phyloP scores from a whole-genome alignment of 2,888 invertebrate species.

The Limnephilus lunatus region DNA sequence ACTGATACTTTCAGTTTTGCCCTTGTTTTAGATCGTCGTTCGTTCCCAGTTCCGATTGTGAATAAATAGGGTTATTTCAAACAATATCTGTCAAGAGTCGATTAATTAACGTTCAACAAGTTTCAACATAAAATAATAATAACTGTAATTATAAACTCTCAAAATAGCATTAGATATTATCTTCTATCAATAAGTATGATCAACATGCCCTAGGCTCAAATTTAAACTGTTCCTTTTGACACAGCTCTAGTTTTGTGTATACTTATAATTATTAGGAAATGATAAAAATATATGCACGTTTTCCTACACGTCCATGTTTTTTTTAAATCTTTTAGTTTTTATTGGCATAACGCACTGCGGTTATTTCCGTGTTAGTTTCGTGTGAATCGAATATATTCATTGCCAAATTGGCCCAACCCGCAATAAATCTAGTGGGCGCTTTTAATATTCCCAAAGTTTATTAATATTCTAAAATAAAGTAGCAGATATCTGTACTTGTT shows the following conservation, averaged over 20 bases:
- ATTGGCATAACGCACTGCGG: background rate
- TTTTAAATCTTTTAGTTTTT: background rate
- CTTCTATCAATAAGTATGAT: too few species aligned
- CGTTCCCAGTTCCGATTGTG: background rate
- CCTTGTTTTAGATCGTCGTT: background rate
- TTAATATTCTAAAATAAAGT: too few species aligned
- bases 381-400: background rate
- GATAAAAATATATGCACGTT: background rate
- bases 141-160: background rate
- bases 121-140: background rate
- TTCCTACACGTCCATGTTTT: background rate
- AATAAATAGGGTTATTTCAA: background rate
- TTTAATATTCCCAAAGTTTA: too few species aligned
- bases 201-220: background rate
- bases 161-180: background rate
- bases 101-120: background rate
- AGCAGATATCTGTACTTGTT: too few species aligned
- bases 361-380: background rate
- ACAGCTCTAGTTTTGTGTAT: background rate
- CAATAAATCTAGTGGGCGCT: background rate
- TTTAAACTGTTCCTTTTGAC: background rate
- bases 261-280: background rate
- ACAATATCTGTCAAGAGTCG: background rate
- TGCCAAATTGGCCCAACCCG: background rate
- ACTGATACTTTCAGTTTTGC: too few species aligned